Base-by-base conservation (phyloP, 2,888 invertebrate genomes). In the Salpingus planirostris region DNA sequence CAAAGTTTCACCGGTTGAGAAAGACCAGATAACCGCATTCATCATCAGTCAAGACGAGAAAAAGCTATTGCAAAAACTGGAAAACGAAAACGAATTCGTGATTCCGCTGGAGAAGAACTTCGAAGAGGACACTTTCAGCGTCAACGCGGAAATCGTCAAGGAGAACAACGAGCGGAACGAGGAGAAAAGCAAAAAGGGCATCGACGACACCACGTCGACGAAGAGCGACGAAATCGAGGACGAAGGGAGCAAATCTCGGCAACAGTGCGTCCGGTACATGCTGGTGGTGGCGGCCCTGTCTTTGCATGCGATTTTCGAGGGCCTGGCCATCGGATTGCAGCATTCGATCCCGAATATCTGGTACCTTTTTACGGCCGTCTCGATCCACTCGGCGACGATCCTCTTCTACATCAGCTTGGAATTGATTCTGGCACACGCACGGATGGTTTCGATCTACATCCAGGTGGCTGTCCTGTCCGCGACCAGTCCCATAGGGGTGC, bases 281-380 rank as follows among this genome's bases (percentile, higher is more conserved):
- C 50, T 71, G 11, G 59, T 68, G 23, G 62, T 68, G 23, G 42
- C 68, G 10, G 72, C 73, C 2, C 56, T 73, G 36, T 69, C 70
- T 1, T 63, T 71, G 36, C 73, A 73, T 49, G 68, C 70, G 1
- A 52, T 71, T 29, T 69, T 73, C 40, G 73, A 73, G 55, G 73
- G 73, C 3, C 50, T 73, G 31, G 68, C 71, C 2, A 68, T 70
- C 28, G 70, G 73, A 3, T 50, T 72, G 5, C 70, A 70, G 46
- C 51, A 54, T 15, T 62, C 61, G 2, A 44, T 55, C 3, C 55
- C 59, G 2, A 65, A 66, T 40, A 66, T 71, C 27, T 71, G 70
- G 71, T 69, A 64, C 40, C 53, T 73, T 23, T 69, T 71, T 44
- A 57, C 63, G 2, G 71, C 71, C 4, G 66, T 71, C 21, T 62